Base-by-base conservation (phyloP, 2,113 vertebrate genomes). In the Pyxicephalus adspersus region DNA sequence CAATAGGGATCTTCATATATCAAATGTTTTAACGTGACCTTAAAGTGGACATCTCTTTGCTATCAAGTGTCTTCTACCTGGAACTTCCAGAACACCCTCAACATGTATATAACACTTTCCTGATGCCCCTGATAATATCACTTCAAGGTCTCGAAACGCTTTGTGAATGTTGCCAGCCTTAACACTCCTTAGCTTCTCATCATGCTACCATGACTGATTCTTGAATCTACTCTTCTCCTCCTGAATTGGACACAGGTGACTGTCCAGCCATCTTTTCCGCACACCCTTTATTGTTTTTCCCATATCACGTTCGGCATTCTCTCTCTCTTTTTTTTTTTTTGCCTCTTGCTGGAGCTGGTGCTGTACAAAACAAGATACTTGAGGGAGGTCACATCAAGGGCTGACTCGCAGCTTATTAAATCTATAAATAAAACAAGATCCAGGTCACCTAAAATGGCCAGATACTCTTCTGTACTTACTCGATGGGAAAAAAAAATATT, bases 381-480 rank as follows among this genome's bases (percentile, higher is more conserved):
- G 68, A 26, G 60, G 79, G 79, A 81, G 79, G 79, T 81, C 79
- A 81, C 45, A 81, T 74, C 70, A 74, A 65, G 51, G 26, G 61
- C 79, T 58, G 79, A 74, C 70, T 74, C 54, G 28, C 61, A 58
- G 70, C 79, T 81, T 81, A 72, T 81, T 81, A 81, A 81, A 81
- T 74, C 79, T 81, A 73, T 81, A 73, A 81, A 81, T 81, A 81
- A 81, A 73, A 52, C 79, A 38, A 34, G 68, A 81, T 81, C 61
- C 67, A 74, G 61, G 61, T 81, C 70, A 28, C 61, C 51, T 57
- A 64, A 45, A 65, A 64, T 81, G 79, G 60, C 70, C 70, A 50
- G 78, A 26, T 81, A 23, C 38, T 7, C 26, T 22, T 18, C 65
- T 38, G 29, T 25, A 31, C 26, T 18, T 63, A 63, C 73, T 76